These are phyloP conservation scores for Diarsia mendica DNA, from an alignment of 2,888 invertebrate species.

Conservation along the genomic window DNA sequence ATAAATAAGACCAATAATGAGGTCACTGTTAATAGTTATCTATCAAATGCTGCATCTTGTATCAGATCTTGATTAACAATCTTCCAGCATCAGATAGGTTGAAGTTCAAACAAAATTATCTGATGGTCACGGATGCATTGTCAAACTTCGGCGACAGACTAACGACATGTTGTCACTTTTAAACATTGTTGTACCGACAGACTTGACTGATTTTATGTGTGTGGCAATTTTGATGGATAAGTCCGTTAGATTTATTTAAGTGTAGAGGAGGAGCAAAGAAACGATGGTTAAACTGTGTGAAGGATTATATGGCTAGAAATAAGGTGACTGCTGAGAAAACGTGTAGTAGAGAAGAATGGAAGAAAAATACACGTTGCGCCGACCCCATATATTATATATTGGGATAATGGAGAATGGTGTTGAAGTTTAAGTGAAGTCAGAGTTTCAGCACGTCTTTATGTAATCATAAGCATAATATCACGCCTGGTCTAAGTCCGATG, in stretches of 20 bases:
- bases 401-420: too few species aligned
- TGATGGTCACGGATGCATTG: conserved; percentile 47
- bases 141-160: conserved; percentile 30
- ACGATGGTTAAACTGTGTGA: too few species aligned
- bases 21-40: not conserved
- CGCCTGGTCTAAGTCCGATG: too few species aligned
- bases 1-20: not conserved
- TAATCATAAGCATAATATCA: too few species aligned
- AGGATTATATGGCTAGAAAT: too few species aligned
- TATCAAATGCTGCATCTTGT: not conserved
- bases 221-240: not conserved
- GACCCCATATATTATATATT: too few species aligned
- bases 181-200: not conserved
- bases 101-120: conserved; percentile 36
- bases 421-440: too few species aligned
- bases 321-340: too few species aligned
- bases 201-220: not conserved
- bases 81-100: conserved; percentile 25
- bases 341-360: too few species aligned
- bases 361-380: too few species aligned
- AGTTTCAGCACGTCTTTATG: too few species aligned
- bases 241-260: not conserved
- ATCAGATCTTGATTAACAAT: conserved; percentile 21
- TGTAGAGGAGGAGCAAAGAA: too few species aligned
- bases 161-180: conserved; percentile 34